phyloP scores from a whole-genome alignment of 2,888 invertebrate species.

The Eupithecia vulgata region DNA sequence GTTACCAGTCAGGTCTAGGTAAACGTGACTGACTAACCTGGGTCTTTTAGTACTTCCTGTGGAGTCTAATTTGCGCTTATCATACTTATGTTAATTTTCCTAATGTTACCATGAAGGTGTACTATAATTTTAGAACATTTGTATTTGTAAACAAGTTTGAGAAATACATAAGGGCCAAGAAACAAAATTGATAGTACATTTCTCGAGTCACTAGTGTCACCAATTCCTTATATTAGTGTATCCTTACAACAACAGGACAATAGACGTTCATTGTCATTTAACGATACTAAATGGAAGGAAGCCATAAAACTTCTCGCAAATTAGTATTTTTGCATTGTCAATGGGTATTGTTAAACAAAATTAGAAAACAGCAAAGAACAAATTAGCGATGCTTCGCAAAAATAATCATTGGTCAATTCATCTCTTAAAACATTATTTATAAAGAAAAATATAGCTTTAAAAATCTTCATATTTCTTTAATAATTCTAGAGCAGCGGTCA shows the following conservation, averaged over 20 bases:
- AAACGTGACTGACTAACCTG: conserved; percentile 32
- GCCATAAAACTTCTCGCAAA: conserved; percentile 20
- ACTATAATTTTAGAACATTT: conserved; percentile 32
- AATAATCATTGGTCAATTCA: not conserved
- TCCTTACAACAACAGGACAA: conserved; percentile 1
- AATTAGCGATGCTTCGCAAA: not conserved
- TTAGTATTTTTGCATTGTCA: conserved; percentile 17
- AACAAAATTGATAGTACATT: not conserved
- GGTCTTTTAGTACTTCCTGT: conserved; percentile 41
- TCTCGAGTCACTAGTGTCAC: not conserved
- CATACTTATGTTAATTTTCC: conserved; percentile 40
- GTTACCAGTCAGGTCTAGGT: conserved; percentile 33
- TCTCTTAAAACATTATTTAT: conserved; percentile 5
- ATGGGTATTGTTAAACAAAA: conserved; percentile 23
- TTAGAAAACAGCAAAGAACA: conserved; percentile 5
- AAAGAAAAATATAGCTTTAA: conserved; percentile 18
- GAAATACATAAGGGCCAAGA: not conserved
- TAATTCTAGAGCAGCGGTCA: conserved; percentile 33
- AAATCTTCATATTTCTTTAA: conserved; percentile 8
- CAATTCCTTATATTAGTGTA: not conserved
- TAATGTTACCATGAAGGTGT: conserved; percentile 31
- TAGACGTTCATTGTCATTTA: not conserved
- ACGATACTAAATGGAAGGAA: conserved; percentile 15
- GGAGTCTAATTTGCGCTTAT: conserved; percentile 36
- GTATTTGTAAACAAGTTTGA: conserved; percentile 21